Base-by-base conservation (phyloP, 2,888 invertebrate species). In the Hyppa rectilinea region DNA sequence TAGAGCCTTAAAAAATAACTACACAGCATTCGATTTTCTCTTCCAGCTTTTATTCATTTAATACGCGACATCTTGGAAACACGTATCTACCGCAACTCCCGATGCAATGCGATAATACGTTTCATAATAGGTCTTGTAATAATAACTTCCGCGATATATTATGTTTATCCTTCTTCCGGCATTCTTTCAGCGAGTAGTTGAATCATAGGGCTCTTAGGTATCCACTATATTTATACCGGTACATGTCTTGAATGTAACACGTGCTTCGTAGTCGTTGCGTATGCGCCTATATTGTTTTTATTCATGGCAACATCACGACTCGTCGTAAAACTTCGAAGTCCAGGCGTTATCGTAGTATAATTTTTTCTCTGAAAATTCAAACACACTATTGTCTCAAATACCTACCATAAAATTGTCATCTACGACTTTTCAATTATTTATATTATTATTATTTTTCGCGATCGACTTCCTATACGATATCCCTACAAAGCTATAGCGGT, bases 121-220 rank as follows among this genome's bases (percentile, higher is more conserved):
- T 80, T 76, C 56, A 63, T 80, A 70, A 76, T 76, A 71, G 45
- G 40, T 64, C 14, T 63, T 64, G 55, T 63, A 63, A 70, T 78
- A 66, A 72, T 66, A 72, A 78, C 62, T 72, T 69, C 68, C 81
- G 61, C 60, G 29, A 40, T 64, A 64, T 61, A 67, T 62, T 49
- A 67, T 81, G 67, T 68, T 61, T 68, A 77, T 77, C 52, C 63
- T 68, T 62, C 65, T 78, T 80, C 78, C 82, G 68, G 72, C 72
- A 78, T 78, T 81, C 53, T 65, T 80, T 61, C 52, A 71, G 60
- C 55, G 31, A 63, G 71, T 65, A 65, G 62, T 50, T 77, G 59
- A 69, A 72, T 81, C 68, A 65, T 63, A 52, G 43, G 52, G 53
- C 59, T 70, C 64, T 80, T 49, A n/a, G n/a, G n/a, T n/a, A n/a